phyloP scores from a whole-genome alignment of 1,140 invertebrate species.

The Bombus vancouverensis region DNA sequence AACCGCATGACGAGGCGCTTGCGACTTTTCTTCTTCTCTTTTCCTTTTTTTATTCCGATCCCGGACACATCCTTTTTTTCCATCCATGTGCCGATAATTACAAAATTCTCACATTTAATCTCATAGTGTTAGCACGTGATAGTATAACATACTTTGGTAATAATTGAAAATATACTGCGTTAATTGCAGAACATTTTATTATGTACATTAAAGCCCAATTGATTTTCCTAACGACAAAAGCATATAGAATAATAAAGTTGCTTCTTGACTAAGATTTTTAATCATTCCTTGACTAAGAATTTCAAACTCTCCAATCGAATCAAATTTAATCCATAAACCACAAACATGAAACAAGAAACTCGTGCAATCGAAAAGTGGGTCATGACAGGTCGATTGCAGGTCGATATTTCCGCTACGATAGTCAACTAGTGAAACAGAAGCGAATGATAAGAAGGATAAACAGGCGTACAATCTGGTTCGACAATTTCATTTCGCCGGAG shows the following conservation, averaged over 20 bases:
- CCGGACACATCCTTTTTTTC: background rate
- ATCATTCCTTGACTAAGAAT: no score
- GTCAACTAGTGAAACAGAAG: background rate
- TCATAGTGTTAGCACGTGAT: background rate
- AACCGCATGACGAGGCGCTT: constrained; percentile 64
- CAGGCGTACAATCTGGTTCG: background rate
- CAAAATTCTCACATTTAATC: background rate
- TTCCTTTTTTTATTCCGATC: no score
- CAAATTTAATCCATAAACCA: background rate
- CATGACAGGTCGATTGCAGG: background rate
- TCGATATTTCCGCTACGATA: background rate
- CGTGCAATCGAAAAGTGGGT: background rate
- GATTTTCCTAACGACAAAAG: no score
- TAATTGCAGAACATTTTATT: no score
- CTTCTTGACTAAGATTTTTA: no score
- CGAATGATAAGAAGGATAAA: background rate
- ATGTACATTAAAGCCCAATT: no score
- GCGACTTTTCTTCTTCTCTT: constrained; percentile 43
- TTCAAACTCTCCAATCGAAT: background rate
- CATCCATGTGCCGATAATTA: background rate
- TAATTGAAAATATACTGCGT: no score
- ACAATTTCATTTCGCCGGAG: background rate
- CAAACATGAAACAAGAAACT: background rate
- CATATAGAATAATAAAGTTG: no score
- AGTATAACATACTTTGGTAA: no score